Evolutionary conservation across 2,797 vertebrate genomes (phyloP), one percentile per base, ranked within the genome.

Genomic region (Poecilia picta): DNA sequence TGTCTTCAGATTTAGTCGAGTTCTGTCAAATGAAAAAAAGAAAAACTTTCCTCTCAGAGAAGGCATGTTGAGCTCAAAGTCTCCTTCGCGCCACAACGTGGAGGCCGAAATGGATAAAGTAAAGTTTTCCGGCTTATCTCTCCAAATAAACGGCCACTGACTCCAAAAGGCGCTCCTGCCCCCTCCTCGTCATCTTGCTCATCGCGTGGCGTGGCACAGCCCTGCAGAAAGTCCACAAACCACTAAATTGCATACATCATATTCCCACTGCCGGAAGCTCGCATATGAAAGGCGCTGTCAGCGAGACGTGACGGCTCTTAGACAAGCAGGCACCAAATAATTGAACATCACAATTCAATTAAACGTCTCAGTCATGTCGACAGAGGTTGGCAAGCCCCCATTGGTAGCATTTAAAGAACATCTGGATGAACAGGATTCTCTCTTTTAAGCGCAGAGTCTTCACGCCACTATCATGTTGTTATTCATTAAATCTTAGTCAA

Each of bases 251-350:
- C 91, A 95, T 88, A 88, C 83, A 89, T 92, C 93, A 95, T 94
- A 95, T 92, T 93, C 83, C 88, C 79, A 90, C 88, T 57, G 78
- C 88, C 70, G 88, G 89, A 88, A 92, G 49, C 83, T 85, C 89
- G 81, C 91, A 89, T 78, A 83, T 73, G 81, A 87, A 49, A 87
- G 62, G 78, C 80, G 81, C 87, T 89, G 87, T 83, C 87, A 83
- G 90, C 75, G 20, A 90, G 94, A 90, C 71, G 82, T 79, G 83
- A 74, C 43, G 83, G 87, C 87, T 57, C 84, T 89, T 92, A 96
- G 95, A 96, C 95, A 89, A 93, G 85, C 91, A 90, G 95, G 95
- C 95, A 96, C 95, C 95, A 93, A 93, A 93, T 96, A 95, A 96
- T 95, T 95, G 90, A 95, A 94, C 49, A 89, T 94, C 95, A 92